Conservation (phyloP, 2,797 vertebrate species). For the Nothura maculosa region DNA sequence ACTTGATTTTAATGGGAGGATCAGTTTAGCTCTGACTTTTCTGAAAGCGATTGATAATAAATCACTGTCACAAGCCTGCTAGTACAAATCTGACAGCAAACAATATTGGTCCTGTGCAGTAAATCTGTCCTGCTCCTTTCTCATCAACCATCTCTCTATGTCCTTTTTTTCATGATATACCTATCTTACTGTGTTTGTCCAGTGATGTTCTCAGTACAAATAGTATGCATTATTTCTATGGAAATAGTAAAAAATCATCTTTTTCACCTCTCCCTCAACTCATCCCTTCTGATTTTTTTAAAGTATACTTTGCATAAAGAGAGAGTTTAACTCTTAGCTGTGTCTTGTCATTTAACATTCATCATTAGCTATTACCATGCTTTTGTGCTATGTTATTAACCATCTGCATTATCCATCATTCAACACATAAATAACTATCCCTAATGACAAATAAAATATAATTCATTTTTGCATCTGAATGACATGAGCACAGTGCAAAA, state of each 20-base stretch:
- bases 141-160: neutral
- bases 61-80: neutral
- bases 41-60: conserved; percentile 1
- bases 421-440: neutral
- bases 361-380: neutral
- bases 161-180: neutral
- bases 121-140: neutral
- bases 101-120: neutral
- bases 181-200: neutral
- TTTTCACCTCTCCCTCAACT: neutral
- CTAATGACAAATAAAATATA: neutral
- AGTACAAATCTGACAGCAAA: neutral
- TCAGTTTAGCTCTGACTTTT: neutral
- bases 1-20: neutral
- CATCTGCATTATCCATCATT: neutral
- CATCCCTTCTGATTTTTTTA: neutral
- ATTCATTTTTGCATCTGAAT: neutral
- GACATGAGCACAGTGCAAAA: neutral
- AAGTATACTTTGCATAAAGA: neutral
- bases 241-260: neutral
- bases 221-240: neutral
- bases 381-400: neutral
- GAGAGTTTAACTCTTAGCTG: neutral
- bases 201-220: neutral
- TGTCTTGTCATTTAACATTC: neutral